A percentile compares a stretch with the other conserved stretches of the same genome.
These are phyloP conservation scores for Myripristis jacobus DNA, from an alignment of 2,797 vertebrate species.

Conservation along the genomic window DNA sequence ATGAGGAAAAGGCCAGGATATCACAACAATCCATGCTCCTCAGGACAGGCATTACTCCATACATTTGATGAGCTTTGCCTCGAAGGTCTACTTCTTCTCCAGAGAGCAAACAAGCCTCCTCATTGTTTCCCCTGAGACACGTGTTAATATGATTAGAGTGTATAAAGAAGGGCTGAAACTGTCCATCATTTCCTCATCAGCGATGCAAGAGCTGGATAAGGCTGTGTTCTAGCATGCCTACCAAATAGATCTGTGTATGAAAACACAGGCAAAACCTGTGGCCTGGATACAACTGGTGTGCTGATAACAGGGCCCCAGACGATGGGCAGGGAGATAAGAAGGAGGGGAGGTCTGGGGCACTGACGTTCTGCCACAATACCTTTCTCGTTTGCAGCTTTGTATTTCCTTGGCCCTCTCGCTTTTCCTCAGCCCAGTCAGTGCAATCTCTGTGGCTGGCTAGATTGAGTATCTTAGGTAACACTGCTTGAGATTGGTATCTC, in stretches of 20 bases:
- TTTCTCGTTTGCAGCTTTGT: constrained; percentile 68
- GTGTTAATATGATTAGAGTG: constrained; percentile 11
- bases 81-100: background rate
- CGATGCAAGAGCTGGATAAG: constrained; percentile 29
- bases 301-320: constrained; percentile 67
- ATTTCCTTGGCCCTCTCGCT: constrained; percentile 60
- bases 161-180: constrained; percentile 13
- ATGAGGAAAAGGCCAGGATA: background rate
- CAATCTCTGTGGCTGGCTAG: constrained; percentile 54
- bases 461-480: constrained; percentile 66
- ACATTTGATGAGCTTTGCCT: background rate
- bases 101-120: background rate
- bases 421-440: constrained; percentile 47
- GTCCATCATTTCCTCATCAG: constrained; percentile 32
- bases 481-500: constrained; percentile 72
- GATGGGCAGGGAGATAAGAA: constrained; percentile 74
- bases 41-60: background rate
- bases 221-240: constrained; percentile 35
- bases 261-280: constrained; percentile 37
- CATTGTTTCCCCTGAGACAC: constrained; percentile 8
- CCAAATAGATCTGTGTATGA: constrained; percentile 31
- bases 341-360: constrained; percentile 65
- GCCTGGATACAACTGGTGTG: constrained; percentile 61
- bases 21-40: background rate
- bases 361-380: constrained; percentile 52